phyloP scores from a whole-genome alignment of 2,797 vertebrate species.

The Myotis daubentonii region DNA sequence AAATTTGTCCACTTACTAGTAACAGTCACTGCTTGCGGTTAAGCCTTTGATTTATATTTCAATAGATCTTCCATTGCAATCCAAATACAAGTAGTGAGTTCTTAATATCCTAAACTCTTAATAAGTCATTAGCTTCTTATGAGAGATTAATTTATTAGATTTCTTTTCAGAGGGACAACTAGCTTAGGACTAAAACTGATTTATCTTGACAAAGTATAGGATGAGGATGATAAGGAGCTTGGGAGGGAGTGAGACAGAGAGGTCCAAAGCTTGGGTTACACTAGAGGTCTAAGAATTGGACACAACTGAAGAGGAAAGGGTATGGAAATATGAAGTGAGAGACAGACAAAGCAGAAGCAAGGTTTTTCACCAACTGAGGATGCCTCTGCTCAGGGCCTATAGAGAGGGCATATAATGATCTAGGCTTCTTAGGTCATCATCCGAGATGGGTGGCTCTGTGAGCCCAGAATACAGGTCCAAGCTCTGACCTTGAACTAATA shows the following conservation, averaged over 20 bases:
- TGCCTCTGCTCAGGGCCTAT: neutral
- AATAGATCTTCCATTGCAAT: neutral
- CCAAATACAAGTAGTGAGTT: neutral
- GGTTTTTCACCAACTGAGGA: neutral
- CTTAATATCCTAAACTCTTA: constrained; percentile 36
- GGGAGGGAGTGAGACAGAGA: neutral
- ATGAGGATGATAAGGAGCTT: neutral
- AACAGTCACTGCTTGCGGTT: neutral
- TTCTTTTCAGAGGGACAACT: constrained; percentile 21
- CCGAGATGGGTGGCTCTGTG: neutral
- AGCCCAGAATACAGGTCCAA: no score
- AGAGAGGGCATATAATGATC: neutral
- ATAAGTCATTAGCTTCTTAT: constrained; percentile 51
- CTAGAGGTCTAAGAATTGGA: neutral
- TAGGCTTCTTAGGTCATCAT: neutral
- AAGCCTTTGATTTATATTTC: neutral
- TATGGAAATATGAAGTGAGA: neutral
- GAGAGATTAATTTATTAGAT: constrained; percentile 58
- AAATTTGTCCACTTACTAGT: neutral
- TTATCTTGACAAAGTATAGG: neutral
- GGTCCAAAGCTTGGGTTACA: neutral
- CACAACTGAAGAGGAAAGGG: neutral
- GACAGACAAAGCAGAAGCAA: neutral
- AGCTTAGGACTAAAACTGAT: neutral
- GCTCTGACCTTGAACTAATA: neutral